Conservation (phyloP, 2,113 vertebrate species). For the Anser cygnoides region DNA sequence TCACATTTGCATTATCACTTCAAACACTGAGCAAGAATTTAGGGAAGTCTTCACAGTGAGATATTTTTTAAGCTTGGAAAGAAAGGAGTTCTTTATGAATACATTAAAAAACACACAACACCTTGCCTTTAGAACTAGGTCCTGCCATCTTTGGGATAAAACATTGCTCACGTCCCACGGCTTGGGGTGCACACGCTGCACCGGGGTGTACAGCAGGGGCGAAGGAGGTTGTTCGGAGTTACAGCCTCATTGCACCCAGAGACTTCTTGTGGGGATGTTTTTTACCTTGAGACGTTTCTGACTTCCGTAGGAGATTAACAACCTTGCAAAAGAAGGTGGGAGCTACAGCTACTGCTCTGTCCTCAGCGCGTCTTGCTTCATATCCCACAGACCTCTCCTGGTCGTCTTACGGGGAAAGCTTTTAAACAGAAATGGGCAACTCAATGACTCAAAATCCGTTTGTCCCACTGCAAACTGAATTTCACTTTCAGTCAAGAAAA, state of each 20-base stretch:
- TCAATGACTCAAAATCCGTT: neutral
- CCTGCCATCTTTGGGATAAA: neutral
- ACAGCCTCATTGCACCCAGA: neutral
- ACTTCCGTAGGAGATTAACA: neutral
- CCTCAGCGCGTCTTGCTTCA: neutral
- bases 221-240: neutral
- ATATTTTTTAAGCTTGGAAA: neutral
- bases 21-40: neutral
- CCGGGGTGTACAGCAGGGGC: rapidly evolving
- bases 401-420: neutral
- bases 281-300: neutral
- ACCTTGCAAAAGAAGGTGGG: neutral
- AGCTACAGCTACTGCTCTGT: neutral
- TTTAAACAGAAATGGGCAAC: neutral
- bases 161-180: rapidly evolving
- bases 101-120: neutral
- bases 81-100: neutral
- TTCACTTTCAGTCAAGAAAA: neutral
- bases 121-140: neutral
- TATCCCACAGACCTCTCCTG: neutral
- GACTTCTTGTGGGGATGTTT: neutral
- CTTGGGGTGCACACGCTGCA: neutral
- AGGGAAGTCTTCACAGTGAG: neutral
- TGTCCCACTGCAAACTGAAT: neutral
- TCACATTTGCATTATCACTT: neutral